Evolutionary conservation across 2,113 vertebrate species (phyloP), one percentile per base, ranked within the genome.

Genomic region (Cisticola juncidis): DNA sequence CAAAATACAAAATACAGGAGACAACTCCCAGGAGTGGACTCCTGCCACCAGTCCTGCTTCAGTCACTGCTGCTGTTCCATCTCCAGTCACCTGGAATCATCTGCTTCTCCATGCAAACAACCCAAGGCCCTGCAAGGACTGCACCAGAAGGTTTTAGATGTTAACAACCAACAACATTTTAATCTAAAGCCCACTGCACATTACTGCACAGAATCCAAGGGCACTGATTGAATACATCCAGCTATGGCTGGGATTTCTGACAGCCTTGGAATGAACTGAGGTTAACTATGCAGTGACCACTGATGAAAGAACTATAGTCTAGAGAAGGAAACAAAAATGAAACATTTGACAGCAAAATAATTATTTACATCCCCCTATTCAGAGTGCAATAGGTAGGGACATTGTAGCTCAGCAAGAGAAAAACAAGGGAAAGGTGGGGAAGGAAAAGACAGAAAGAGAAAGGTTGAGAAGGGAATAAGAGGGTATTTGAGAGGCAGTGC

Each of bases 141-240:
- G 28, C 13, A 9, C 1, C 61, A 68, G 73, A 79, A 92, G 61
- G 66, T 79, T 15, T n/a, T 60, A 80, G 28, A 61, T 87, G 51
- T 85, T 95, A 90, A 85, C 86, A 88, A 81, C 40, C 47, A 83
- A 40, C 48, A 92, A 81, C 51, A 66, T 29, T 87, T 83, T 54
- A 40, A 57, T 73, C 71, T 81, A 53, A 90, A 95, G 35, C 64
- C 33, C 22, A 66, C 40, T 70, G 13, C 28, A 69, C 8, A 9
- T 58, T 81, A 38, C 29, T 11, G n/a, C 51, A 42, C 0, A 0
- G n/a, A 48, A 69, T 48, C 57, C 88, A 88, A 72, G 82, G 79
- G 48, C 40, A 26, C 53, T 71, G 69, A 82, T 45, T 72, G 82
- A 95, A 57, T 61, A 35, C 18, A 44, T 47, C 62, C 84, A 71